Evolutionary conservation across 2,113 vertebrate species (phyloP).

Genomic region (Chauna torquata): DNA sequence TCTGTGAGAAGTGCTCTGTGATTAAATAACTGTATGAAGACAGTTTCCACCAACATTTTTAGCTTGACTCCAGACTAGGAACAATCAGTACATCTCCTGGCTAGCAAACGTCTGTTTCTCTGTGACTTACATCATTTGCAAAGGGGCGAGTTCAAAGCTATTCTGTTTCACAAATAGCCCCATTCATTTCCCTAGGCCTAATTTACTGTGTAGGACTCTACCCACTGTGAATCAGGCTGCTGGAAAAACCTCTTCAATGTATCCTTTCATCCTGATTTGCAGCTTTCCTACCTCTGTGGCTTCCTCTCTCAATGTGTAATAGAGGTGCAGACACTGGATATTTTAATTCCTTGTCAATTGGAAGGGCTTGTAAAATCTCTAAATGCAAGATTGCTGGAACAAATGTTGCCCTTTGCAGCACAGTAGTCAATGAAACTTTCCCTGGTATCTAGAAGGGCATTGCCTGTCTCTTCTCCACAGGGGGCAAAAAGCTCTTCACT

Average conservation of each 20-base stretch:
- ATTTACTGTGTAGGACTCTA: not conserved
- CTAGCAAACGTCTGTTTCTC: not conserved
- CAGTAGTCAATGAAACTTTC: not conserved
- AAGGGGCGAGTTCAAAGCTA: not conserved
- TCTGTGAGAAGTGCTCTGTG: not conserved
- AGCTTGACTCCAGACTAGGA: not conserved
- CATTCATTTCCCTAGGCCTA: constrained; percentile 5
- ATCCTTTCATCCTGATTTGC: not conserved
- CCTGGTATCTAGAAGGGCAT: not conserved
- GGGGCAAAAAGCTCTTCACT: not conserved
- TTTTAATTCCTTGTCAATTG: not conserved
- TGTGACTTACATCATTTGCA: not conserved
- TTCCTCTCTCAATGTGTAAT: not conserved
- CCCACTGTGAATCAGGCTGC: constrained; percentile 4
- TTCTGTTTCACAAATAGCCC: constrained; percentile 24
- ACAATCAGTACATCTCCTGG: not conserved
- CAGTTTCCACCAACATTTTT: not conserved
- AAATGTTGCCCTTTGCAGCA: not conserved
- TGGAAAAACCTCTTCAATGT: constrained; percentile 17
- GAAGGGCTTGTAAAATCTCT: not conserved
- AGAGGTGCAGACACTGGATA: not conserved
- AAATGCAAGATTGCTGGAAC: not conserved
- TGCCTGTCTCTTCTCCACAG: not conserved
- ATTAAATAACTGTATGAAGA: not conserved
- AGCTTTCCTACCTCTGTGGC: not conserved